A percentile compares a stretch with the other conserved stretches of the same genome.
These are phyloP conservation scores for Synaphobranchus kaupii DNA, from an alignment of 2,797 vertebrate species.

Conservation along the genomic window DNA sequence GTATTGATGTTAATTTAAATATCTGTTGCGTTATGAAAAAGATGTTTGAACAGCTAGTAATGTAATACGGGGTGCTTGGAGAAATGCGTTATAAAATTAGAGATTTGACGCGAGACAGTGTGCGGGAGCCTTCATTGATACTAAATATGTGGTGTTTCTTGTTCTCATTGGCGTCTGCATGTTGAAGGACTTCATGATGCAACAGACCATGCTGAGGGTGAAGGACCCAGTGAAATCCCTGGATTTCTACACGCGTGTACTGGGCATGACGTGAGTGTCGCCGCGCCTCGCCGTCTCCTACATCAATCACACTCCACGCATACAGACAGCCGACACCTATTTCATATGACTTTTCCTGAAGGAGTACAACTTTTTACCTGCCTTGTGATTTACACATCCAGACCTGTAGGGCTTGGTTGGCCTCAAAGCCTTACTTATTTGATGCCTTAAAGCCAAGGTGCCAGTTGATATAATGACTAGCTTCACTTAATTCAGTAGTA, in stretches of 20 bases:
- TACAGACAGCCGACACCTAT: background rate
- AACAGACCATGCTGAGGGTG: conserved; percentile 96
- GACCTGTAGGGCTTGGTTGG: background rate
- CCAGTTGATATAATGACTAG: background rate
- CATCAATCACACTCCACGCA: conserved; percentile 18
- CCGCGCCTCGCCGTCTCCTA: too few relatives aligned
- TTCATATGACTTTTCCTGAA: background rate
- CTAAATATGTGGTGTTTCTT: background rate
- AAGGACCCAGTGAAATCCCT: conserved; percentile 94
- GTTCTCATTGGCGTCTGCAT: background rate
- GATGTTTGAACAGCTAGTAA: too few relatives aligned
- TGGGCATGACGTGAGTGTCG: conserved; percentile 94
- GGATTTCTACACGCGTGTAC: conserved; percentile 93
- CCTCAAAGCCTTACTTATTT: background rate
- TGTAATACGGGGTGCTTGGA: too few relatives aligned
- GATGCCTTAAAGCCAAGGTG: background rate
- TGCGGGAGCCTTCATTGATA: background rate
- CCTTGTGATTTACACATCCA: background rate
- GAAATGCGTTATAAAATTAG: too few relatives aligned
- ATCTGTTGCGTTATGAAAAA: background rate
- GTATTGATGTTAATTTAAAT: background rate
- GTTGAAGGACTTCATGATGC: conserved; percentile 90
- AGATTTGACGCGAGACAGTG: too few relatives aligned
- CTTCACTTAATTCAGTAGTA: background rate
- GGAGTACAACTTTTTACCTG: background rate